phyloP scores from a whole-genome alignment of 2,113 vertebrate species.

The Synodontis membranacea region DNA sequence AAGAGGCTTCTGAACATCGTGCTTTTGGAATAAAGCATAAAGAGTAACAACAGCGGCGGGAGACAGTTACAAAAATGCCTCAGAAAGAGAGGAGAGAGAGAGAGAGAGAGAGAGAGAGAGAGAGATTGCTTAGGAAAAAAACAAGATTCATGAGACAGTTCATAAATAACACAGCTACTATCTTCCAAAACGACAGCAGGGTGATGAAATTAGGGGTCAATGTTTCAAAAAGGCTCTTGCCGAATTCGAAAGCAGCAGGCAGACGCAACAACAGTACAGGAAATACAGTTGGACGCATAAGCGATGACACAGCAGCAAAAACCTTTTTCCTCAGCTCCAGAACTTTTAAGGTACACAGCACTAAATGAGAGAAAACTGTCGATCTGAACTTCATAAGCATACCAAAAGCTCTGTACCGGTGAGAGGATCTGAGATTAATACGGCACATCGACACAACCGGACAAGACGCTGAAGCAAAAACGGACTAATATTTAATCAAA shows the following conservation, averaged over 20 bases:
- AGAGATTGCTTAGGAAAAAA: neutral
- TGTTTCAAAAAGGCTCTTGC: slow-evolving; percentile 9
- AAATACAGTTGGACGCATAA: slow-evolving; percentile 27
- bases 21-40: too few species aligned
- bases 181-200: slow-evolving; percentile 21
- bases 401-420: too few species aligned
- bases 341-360: neutral
- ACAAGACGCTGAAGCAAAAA: too few species aligned
- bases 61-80: neutral
- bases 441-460: too few species aligned
- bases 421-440: too few species aligned
- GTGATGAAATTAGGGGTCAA: slow-evolving; percentile 22
- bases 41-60: neutral
- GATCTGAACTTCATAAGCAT: too few species aligned
- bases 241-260: slow-evolving; percentile 20
- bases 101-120: neutral
- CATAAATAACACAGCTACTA: slow-evolving; percentile 25
- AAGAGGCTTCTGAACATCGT: too few species aligned
- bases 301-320: slow-evolving; percentile 39
- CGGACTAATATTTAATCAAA: too few species aligned
- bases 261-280: slow-evolving; percentile 4
- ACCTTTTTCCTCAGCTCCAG: neutral
- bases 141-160: slow-evolving; percentile 8
- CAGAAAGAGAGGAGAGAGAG: neutral
- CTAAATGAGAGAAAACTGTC: neutral